Evolutionary conservation across 2,113 vertebrate genomes (phyloP), one percentile per base, ranked within the genome.

Genomic region (Equus quagga): DNA sequence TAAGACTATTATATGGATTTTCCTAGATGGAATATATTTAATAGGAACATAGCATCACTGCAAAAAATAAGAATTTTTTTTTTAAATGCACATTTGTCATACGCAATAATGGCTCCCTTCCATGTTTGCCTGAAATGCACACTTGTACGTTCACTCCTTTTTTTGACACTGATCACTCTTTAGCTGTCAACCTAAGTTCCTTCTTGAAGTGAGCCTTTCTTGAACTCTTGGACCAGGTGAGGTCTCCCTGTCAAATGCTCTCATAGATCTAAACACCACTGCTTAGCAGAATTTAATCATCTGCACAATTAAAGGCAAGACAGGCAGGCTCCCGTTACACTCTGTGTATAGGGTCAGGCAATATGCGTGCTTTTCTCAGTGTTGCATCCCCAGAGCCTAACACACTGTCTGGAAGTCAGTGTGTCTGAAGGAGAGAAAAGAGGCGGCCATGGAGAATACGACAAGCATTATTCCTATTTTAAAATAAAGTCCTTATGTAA

Each of bases 1-100:
- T 81, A 89, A 83, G 62, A 73, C 24, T 56, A 18, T 69, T 64
- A 75, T 0, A 73, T 49, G 44, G n/a, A 56, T 44, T 24, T 89
- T 83, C 78, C 64, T 10, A 91, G 24, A 56, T 14, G 14, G 19
- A 88, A 69, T 46, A 85, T 44, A 93, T 94, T 83, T 91, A 95
- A 96, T 21, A 86, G 75, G 26, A 95, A 97, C 64, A 67, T 14
- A 49, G 2, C 3, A 49, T 31, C 7, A 51, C 28, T 86, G 26
- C 36, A 85, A 94, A 89, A 64, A 49, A 14, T 46, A 92, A 76
- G 7, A 92, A 70, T 89, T 49, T 70, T 76, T 36, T 62, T 76
- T 94, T 78, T 58, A 67, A 89, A 89, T 64, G 46, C 17, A 60
- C 3, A 31, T 60, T 44, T 23, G 46, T 44, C 60, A 73, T 11